phyloP scores from a whole-genome alignment of 2,113 vertebrate genomes.

The Corythoichthys haematopterus region DNA sequence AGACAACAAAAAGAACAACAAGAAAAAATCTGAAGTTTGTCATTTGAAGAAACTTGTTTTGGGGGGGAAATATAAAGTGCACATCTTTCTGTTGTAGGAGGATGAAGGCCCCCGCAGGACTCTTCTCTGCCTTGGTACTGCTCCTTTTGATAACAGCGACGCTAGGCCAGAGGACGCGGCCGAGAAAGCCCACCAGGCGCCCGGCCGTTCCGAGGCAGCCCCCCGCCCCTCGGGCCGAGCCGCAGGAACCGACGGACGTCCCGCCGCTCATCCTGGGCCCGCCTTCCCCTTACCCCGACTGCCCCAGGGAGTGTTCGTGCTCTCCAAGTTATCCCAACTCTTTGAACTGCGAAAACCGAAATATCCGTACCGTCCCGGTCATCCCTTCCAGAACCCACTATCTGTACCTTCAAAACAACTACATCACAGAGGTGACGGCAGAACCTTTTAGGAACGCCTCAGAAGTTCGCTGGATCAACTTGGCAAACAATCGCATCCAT shows the following conservation, averaged over 20 bases:
- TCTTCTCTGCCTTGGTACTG: slow-evolving; percentile 76
- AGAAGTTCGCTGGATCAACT: slow-evolving; percentile 85
- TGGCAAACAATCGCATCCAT: slow-evolving; percentile 91
- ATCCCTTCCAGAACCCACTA: slow-evolving; percentile 87
- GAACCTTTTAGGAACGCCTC: slow-evolving; percentile 87
- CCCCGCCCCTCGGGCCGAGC: slow-evolving; percentile 59
- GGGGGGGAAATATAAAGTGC: too few species aligned
- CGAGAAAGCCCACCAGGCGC: slow-evolving; percentile 63
- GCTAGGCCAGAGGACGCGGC: slow-evolving; percentile 45
- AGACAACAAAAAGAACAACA: too few species aligned
- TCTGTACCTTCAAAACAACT: slow-evolving; percentile 96
- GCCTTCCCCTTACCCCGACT: slow-evolving; percentile 80
- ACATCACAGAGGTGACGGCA: slow-evolving; percentile 83
- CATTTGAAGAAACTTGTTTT: too few species aligned
- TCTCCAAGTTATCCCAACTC: slow-evolving; percentile 81
- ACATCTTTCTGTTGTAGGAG: slow-evolving; percentile 45
- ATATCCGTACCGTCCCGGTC: slow-evolving; percentile 83
- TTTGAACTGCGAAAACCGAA: slow-evolving; percentile 94
- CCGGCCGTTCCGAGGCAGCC: slow-evolving; percentile 46
- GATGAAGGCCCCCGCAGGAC: slow-evolving; percentile 79
- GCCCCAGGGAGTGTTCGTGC: slow-evolving; percentile 88
- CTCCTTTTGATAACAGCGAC: slow-evolving; percentile 75
- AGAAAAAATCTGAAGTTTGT: too few species aligned
- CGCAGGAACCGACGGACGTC: slow-evolving; percentile 85
- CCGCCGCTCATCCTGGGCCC: slow-evolving; percentile 86